These are phyloP conservation scores for Pygocentrus nattereri DNA, from an alignment of 2,797 vertebrate species.

Conservation along the genomic window DNA sequence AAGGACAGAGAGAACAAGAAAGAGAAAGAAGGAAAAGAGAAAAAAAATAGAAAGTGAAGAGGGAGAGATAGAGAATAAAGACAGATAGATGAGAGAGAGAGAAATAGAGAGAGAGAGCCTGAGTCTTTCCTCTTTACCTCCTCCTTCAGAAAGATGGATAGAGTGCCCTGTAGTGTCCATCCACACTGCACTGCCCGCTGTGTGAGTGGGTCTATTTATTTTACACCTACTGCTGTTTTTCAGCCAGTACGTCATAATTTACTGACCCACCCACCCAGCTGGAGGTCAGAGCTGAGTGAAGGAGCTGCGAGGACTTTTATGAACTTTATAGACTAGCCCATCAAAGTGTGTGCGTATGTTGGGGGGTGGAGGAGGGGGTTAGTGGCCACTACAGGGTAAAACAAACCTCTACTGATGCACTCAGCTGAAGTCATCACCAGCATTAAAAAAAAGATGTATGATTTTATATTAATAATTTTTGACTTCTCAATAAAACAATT, in stretches of 20 bases:
- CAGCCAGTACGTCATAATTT: slow-evolving; percentile 27
- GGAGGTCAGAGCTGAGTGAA: slow-evolving; percentile 25
- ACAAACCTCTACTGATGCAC: background rate
- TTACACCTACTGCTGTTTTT: slow-evolving; percentile 40
- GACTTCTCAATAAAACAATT: too few species aligned
- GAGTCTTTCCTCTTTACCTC: slow-evolving; percentile 22
- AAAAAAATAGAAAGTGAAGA: background rate
- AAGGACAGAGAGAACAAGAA: too few species aligned
- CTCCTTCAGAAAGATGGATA: slow-evolving; percentile 43
- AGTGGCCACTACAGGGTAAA: background rate
- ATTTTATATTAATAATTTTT: too few species aligned
- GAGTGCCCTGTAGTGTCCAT: slow-evolving; percentile 22
- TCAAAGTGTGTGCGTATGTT: background rate
- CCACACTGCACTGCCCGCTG: background rate
- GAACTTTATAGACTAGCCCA: slow-evolving; percentile 3
- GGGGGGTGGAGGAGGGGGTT: background rate
- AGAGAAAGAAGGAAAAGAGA: background rate
- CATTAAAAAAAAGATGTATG: too few species aligned
- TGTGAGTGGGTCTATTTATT: slow-evolving; percentile 31
- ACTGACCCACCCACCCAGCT: slow-evolving; percentile 28
- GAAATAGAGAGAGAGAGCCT: background rate
- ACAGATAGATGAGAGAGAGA: background rate
- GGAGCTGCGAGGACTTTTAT: background rate
- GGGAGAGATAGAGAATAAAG: too few species aligned
- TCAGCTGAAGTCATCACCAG: too few species aligned